Conservation (phyloP, 2,888 invertebrate genomes). For the Drosophila borborema region DNA sequence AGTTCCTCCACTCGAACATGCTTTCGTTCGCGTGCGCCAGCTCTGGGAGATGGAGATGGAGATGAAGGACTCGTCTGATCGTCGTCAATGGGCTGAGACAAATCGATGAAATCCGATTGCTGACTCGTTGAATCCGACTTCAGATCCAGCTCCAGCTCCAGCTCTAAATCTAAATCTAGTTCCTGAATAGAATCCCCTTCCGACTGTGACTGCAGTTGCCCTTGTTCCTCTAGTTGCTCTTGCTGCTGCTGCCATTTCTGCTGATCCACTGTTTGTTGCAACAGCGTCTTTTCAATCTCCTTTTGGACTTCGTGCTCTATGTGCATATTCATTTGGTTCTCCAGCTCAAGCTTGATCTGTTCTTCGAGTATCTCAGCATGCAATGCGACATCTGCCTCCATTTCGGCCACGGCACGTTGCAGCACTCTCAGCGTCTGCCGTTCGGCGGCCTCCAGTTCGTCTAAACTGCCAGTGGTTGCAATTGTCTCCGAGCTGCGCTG, state of each 20-base stretch:
- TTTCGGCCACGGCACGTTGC: conserved; percentile 71
- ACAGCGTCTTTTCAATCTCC: conserved; percentile 4
- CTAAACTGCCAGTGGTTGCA: conserved; percentile 12
- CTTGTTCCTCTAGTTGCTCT: too few species aligned
- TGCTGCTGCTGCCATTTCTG: not conserved
- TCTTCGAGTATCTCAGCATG: conserved; percentile 27
- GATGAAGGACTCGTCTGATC: not conserved
- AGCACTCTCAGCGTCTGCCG: conserved; percentile 51
- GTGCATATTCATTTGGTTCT: not conserved
- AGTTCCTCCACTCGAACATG: conserved; percentile 58
- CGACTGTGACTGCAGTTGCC: not conserved
- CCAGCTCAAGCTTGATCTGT: conserved; percentile 24
- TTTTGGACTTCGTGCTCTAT: not conserved
- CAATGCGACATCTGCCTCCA: conserved; percentile 61
- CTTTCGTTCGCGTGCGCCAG: conserved; percentile 28
- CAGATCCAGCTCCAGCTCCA: not conserved
- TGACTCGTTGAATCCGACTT: not conserved
- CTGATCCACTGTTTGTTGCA: not conserved
- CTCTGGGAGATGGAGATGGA: not conserved
- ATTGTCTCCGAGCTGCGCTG: conserved; percentile 16
- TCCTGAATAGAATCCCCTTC: not conserved
- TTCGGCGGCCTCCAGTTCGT: conserved; percentile 47
- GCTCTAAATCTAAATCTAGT: not conserved
- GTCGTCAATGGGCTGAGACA: not conserved
- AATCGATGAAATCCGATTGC: not conserved